phyloP scores from a whole-genome alignment of 2,888 invertebrate genomes.

The Empis stercorea region DNA sequence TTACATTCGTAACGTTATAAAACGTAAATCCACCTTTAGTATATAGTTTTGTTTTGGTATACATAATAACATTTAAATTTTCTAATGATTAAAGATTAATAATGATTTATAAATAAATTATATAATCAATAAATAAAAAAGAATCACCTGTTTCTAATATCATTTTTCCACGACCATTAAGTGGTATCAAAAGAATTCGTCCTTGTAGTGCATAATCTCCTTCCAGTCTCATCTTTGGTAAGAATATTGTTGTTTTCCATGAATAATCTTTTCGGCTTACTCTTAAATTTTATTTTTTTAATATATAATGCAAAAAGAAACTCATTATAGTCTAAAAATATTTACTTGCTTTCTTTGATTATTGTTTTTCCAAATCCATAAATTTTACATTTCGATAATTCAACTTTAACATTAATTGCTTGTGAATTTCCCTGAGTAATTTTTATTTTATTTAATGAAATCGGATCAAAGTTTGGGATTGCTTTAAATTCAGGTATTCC shows the following conservation, averaged over 20 bases:
- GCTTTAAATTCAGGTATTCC: constrained; percentile 36
- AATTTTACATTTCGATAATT: constrained; percentile 52
- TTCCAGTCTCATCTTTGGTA: constrained; percentile 54
- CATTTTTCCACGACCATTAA: constrained; percentile 53
- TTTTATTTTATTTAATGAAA: constrained; percentile 51
- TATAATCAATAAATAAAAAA: background rate
- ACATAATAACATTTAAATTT: constrained; percentile 52
- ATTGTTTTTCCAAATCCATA: constrained; percentile 53
- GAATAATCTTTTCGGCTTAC: constrained; percentile 55
- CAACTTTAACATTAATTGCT: constrained; percentile 60
- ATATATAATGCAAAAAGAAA: background rate
- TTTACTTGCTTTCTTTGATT: constrained; percentile 51
- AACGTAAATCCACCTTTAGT: constrained; percentile 50
- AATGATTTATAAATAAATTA: background rate
- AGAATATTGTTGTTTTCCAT: constrained; percentile 52
- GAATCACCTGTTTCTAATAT: constrained; percentile 62
- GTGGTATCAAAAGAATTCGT: constrained; percentile 53
- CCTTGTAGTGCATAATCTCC: constrained; percentile 57
- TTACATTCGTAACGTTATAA: constrained; percentile 53
- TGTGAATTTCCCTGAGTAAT: constrained; percentile 57
- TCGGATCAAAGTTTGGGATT: constrained; percentile 51
- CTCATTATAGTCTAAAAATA: constrained; percentile 12
- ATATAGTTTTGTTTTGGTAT: constrained; percentile 51
- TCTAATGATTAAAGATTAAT: constrained; percentile 31
- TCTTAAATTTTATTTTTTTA: constrained; percentile 29